Evolutionary conservation across 2,888 invertebrate species (phyloP).

Genomic region (Conomelus anceps): DNA sequence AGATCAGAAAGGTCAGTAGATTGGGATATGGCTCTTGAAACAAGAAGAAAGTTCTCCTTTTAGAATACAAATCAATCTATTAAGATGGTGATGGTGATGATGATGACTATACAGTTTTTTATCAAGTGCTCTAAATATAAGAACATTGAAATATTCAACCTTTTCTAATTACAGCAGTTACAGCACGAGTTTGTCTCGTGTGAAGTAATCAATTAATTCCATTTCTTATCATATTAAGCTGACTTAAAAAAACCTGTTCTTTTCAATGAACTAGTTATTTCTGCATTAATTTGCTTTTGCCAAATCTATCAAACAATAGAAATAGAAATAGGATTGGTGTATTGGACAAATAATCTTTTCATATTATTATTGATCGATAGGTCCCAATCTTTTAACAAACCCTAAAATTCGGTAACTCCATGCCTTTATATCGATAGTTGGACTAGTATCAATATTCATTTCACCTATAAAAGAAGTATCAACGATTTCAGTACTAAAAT

Average conservation of each 20-base stretch:
- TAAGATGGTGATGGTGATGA: background rate
- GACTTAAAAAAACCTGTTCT: background rate
- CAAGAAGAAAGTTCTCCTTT: background rate
- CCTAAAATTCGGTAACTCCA: too few species aligned
- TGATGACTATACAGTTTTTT: background rate
- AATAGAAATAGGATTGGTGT: too few species aligned
- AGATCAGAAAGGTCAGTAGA: background rate
- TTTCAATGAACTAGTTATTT: background rate
- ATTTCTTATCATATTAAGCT: background rate
- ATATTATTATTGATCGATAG: too few species aligned
- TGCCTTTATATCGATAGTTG: too few species aligned
- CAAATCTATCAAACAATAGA: background rate
- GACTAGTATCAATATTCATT: too few species aligned
- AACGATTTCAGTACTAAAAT: too few species aligned
- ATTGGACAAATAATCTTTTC: too few species aligned
- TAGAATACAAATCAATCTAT: background rate
- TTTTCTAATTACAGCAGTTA: background rate
- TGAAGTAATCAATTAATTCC: background rate
- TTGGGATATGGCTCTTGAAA: background rate
- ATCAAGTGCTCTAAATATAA: background rate
- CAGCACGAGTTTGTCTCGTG: background rate
- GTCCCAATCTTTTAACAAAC: too few species aligned
- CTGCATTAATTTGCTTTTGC: background rate
- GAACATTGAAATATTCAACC: background rate
- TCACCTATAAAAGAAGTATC: too few species aligned